Base-by-base conservation (phyloP, 2,888 invertebrate genomes). In the Lutraria lutraria region DNA sequence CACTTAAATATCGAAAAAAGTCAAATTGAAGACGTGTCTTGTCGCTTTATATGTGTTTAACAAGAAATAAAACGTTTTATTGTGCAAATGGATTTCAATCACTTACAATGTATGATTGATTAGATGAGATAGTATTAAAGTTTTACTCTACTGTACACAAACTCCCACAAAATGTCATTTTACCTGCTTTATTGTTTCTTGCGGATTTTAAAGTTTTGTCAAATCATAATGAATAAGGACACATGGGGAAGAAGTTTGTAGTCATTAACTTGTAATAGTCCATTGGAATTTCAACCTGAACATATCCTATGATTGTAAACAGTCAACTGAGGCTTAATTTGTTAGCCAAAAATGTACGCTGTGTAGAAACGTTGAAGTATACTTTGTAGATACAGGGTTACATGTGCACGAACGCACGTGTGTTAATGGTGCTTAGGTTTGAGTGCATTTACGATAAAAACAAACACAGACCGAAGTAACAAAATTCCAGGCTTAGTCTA, bases 111-210 rank as follows among this genome's bases (percentile, higher is more conserved):
- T 43, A 31, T 83, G 83, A 83, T 83, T 83, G 83, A 83, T 83
- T 52, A 25, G 52, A 25, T 19, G 25, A 29, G 25, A 43, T 25
- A 25, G 83, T 68, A 83, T 83, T 83, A 83, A 83, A 72, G 83
- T 72, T 68, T 83, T 52, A 72, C 6, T 52, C 68, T 34, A 72
- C 52, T 72, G 83, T 63, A 68, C 52, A 68, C 52, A 68, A 52
- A 68, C 43, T 52, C 83, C 83, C 15, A 84, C 53, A 16, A 13
- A 34, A 68, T 63, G 83, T 83, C 83, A 63, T 63, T 83, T 83
- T 63, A 63, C 81, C 29, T 54, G 63, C n/a, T 72, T 84, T 72
- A 84, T 84, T 84, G 83, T 72, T 84, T 72, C 25, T 72, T 8
- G n/a, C 25, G 21, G 72, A 68, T 53, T 72, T 63, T 34, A 31